Conservation (phyloP, 2,888 invertebrate species). For the Troglohyphantes excavatus region DNA sequence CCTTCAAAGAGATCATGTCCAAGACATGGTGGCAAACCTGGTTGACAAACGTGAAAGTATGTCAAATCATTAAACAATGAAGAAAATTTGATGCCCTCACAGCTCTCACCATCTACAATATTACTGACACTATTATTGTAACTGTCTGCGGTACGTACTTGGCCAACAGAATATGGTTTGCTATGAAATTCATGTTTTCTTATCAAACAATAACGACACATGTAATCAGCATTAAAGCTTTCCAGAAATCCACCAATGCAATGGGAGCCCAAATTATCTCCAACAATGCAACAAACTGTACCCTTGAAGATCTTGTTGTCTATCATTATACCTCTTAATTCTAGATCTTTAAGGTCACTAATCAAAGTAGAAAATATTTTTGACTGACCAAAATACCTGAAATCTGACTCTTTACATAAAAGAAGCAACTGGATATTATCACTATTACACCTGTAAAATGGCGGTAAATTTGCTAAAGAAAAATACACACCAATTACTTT, state of each 20-base stretch:
- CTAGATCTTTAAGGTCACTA: constrained; percentile 24
- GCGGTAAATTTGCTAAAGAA: constrained; percentile 19
- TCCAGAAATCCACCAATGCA: constrained; percentile 49
- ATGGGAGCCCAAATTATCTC: constrained; percentile 39
- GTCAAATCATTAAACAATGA: constrained; percentile 17
- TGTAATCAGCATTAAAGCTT: constrained; percentile 9
- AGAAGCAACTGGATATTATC: constrained; percentile 32
- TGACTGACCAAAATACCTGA: constrained; percentile 11
- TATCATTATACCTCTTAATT: background rate
- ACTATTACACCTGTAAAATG: constrained; percentile 26
- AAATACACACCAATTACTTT: constrained; percentile 41
- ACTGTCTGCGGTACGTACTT: background rate
- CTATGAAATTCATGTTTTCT: constrained; percentile 25
- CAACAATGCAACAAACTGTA: constrained; percentile 38
- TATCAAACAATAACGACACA: constrained; percentile 14
- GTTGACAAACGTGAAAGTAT: constrained; percentile 28
- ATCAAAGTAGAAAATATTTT: constrained; percentile 31
- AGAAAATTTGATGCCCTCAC: constrained; percentile 23
- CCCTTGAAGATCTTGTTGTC: constrained; percentile 7
- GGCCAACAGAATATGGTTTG: constrained; percentile 11
- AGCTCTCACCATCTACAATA: background rate
- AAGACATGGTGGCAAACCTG: constrained; percentile 47
- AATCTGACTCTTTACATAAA: constrained; percentile 44
- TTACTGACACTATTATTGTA: background rate
- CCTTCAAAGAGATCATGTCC: constrained; percentile 32